Percentiles rank a stretch among this genome's conserved stretches.
phyloP scores from a whole-genome alignment of 2,888 invertebrate genomes.

The Morpho achilles region DNA sequence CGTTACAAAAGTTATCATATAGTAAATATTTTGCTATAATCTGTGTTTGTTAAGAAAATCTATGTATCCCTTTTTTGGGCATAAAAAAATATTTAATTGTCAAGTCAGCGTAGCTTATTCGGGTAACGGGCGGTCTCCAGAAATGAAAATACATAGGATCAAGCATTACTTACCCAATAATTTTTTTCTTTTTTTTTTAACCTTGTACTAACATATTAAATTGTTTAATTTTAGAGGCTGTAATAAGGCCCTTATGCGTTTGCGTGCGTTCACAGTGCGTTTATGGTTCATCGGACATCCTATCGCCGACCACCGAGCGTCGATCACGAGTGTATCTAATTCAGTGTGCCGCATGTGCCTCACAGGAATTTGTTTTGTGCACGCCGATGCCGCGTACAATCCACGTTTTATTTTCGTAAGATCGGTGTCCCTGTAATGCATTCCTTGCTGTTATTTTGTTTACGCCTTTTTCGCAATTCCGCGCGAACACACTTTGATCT shows the following conservation, averaged over 20 bases:
- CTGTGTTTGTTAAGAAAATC: too few species aligned
- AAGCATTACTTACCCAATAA: too few species aligned
- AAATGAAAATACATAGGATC: too few species aligned
- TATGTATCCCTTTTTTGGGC: too few species aligned
- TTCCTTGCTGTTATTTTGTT: constrained; percentile 56
- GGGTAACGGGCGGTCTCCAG: too few species aligned
- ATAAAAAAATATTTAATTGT: too few species aligned
- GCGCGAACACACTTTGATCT: constrained; percentile 52
- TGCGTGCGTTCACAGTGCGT: constrained; percentile 36
- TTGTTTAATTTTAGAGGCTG: constrained; percentile 7
- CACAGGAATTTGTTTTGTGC: constrained; percentile 72
- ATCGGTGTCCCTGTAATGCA: constrained; percentile 58
- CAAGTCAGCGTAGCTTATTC: too few species aligned
- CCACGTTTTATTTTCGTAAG: constrained; percentile 69
- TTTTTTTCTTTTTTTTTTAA: too few species aligned
- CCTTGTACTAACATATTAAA: too few species aligned
- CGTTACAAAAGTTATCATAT: too few species aligned
- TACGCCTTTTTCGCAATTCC: constrained; percentile 44
- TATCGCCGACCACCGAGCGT: constrained; percentile 43
- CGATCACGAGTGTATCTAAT: constrained; percentile 72
- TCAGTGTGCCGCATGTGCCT: constrained; percentile 67
- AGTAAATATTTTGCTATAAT: too few species aligned
- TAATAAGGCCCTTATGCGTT: constrained; percentile 27
- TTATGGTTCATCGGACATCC: constrained; percentile 53
- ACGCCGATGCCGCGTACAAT: constrained; percentile 57